Evolutionary conservation across 2,113 vertebrate genomes (phyloP), one percentile per base, ranked within the genome.

Genomic region (Ptilonorhynchus violaceus): DNA sequence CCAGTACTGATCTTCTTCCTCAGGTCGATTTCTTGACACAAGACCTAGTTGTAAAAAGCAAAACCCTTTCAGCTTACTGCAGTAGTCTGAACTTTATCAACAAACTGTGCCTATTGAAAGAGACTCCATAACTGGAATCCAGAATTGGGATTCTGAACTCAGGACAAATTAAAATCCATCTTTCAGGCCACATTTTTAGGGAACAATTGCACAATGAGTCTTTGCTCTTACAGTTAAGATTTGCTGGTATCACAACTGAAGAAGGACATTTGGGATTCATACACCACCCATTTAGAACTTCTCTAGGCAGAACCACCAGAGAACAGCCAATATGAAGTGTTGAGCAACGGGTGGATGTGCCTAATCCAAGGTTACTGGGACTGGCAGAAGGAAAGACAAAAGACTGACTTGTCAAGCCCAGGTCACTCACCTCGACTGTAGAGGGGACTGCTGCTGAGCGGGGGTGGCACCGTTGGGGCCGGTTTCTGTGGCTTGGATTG

Each of bases 1-100:
- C 99, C 99, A 99, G 96, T 99, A 99, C 66, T 99, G 98, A 22
- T 98, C 98, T 89, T 99, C 99, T 78, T 99, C 99, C 80, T 99
- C 99, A 0, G 98, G 97, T 28, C 98, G 98, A 53, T 98, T 99
- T 74, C 99, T 98, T 44, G 99, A 99, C 56, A 99, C 99, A 59
- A 99, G 98, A 42, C 99, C 99, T 99, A 88, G 63, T 8, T 35
- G 53, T 37, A 44, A 37, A 66, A 91, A 89, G 73, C 37, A 88
- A 70, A 62, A 66, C 44, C 30, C 50, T 88, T 68, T 89, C 47
- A 89, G 68, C 35, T 60, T 41, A 30, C 30, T 56, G 39, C 35
- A 85, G 20, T 1, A 63, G 24, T 30, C 56, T 80, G 21, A 93
- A 28, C 12, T 58, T 50, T 7, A 55, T 20, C 69, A 78, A 24